Evolutionary conservation across 1,140 invertebrate genomes (phyloP).

Genomic region (Papilio helenus): DNA sequence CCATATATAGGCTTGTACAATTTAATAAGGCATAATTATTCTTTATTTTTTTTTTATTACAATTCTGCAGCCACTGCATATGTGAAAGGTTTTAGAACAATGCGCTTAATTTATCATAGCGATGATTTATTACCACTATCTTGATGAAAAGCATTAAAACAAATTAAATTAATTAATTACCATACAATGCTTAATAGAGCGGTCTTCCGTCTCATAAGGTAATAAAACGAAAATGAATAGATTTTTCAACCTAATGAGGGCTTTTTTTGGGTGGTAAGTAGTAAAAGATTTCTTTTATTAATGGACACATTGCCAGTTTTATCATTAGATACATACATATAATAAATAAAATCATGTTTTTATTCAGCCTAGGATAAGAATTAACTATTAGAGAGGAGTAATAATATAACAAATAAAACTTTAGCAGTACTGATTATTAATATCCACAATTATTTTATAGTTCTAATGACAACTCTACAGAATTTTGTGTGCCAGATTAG

Average conservation of each 20-base stretch:
- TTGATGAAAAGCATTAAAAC: slow-evolving; percentile 17
- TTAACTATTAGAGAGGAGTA: neutral
- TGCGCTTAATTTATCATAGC: neutral
- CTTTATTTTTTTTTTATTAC: neutral
- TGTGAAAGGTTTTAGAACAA: slow-evolving; percentile 21
- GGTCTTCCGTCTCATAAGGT: slow-evolving; percentile 6
- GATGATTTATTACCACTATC: slow-evolving; percentile 8
- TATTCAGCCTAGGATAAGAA: neutral
- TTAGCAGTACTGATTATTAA: slow-evolving; percentile 9
- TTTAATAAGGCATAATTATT: slow-evolving; percentile 23
- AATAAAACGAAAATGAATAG: slow-evolving; percentile 10
- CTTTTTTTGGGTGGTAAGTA: slow-evolving; percentile 1
- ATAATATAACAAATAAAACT: neutral
- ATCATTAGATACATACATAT: neutral
- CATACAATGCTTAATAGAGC: slow-evolving; percentile 23
- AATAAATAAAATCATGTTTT: neutral
- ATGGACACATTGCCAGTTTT: neutral
- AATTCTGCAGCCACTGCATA: neutral
- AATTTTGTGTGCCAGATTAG: slow-evolving; percentile 72
- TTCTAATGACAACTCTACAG: slow-evolving; percentile 49
- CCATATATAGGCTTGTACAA: slow-evolving; percentile 19
- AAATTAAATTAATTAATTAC: slow-evolving; percentile 18
- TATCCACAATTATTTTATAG: slow-evolving; percentile 4
- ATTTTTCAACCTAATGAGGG: slow-evolving; percentile 9
- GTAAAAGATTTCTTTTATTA: neutral